Evolutionary conservation across 2,888 invertebrate genomes (phyloP).

Genomic region (Pseudococcus jackbeardsleyi): DNA sequence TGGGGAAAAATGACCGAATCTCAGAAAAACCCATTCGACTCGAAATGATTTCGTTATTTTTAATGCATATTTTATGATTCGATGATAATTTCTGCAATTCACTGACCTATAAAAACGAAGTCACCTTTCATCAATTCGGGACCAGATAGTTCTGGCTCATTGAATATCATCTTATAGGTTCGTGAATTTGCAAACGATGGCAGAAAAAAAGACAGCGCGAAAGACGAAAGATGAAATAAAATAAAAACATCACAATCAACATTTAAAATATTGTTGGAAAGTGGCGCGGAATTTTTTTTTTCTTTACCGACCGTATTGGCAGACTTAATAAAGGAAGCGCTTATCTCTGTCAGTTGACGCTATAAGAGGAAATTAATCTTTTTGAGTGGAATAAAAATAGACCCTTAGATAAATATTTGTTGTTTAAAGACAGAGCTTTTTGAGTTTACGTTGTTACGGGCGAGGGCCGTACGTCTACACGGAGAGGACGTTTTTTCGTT

Average conservation of each 20-base stretch:
- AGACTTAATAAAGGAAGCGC: slow-evolving; percentile 59
- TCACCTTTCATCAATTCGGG: neutral
- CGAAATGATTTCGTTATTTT: neutral
- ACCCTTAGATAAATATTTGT: slow-evolving; percentile 60
- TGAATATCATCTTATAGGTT: neutral
- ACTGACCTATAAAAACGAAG: slow-evolving; percentile 2
- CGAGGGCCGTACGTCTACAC: neutral
- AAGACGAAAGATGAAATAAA: neutral
- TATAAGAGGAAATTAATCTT: slow-evolving; percentile 63
- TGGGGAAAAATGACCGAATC: neutral
- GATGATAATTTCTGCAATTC: slow-evolving; percentile 5
- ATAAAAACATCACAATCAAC: neutral
- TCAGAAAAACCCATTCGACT: neutral
- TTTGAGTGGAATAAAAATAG: slow-evolving; percentile 62
- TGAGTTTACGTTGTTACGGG: neutral
- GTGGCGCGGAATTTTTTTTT: slow-evolving; percentile 26
- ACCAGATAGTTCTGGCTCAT: slow-evolving; percentile 9
- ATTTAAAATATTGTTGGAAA: slow-evolving; percentile 52
- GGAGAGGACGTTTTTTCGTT: slow-evolving; percentile 40
- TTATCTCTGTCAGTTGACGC: slow-evolving; percentile 59
- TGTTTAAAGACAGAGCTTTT: slow-evolving; percentile 53
- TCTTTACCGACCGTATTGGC: neutral
- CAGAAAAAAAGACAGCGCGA: neutral
- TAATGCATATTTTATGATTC: neutral
- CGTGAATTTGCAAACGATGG: neutral